These are phyloP conservation scores for Anabacerthia variegaticeps DNA, from an alignment of 2,797 vertebrate genomes.

Conservation along the genomic window DNA sequence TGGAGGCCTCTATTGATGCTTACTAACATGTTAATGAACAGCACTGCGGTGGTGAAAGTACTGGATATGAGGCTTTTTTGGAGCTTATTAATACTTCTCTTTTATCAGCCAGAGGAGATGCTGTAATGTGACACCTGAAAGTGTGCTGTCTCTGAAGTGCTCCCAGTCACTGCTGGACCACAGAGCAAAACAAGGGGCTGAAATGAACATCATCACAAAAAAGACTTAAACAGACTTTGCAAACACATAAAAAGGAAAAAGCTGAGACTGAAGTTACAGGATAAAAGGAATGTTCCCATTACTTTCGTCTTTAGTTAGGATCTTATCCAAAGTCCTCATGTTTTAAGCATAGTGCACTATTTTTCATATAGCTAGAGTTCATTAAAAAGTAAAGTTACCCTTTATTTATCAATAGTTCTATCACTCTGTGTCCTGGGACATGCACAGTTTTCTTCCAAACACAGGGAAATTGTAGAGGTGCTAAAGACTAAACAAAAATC, in stretches of 20 bases:
- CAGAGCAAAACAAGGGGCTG: constrained; percentile 1
- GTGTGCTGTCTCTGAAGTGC: constrained; percentile 23
- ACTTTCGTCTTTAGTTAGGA: constrained; percentile 8
- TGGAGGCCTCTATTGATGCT: constrained; percentile 40
- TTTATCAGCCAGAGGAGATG: constrained; percentile 25
- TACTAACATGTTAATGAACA: constrained; percentile 56
- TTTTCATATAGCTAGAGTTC: not conserved
- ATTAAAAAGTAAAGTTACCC: constrained; percentile 8
- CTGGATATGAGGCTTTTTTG: not conserved
- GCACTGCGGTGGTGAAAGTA: not conserved
- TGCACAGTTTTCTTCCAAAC: not conserved
- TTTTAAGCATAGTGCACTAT: not conserved
- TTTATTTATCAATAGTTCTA: not conserved
- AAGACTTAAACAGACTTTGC: not conserved
- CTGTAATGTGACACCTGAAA: not conserved
- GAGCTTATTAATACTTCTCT: constrained; percentile 31
- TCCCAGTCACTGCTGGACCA: constrained; percentile 49
- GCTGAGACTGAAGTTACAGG: not conserved
- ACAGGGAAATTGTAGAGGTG: not conserved
- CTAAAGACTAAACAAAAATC: not conserved
- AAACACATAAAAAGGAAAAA: constrained; percentile 20
- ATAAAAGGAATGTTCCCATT: constrained; percentile 2
- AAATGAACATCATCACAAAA: not conserved
- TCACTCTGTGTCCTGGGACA: not conserved
- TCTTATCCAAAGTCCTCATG: not conserved